These are phyloP conservation scores for Eueides isabella DNA, from an alignment of 1,140 invertebrate genomes.

Conservation along the genomic window DNA sequence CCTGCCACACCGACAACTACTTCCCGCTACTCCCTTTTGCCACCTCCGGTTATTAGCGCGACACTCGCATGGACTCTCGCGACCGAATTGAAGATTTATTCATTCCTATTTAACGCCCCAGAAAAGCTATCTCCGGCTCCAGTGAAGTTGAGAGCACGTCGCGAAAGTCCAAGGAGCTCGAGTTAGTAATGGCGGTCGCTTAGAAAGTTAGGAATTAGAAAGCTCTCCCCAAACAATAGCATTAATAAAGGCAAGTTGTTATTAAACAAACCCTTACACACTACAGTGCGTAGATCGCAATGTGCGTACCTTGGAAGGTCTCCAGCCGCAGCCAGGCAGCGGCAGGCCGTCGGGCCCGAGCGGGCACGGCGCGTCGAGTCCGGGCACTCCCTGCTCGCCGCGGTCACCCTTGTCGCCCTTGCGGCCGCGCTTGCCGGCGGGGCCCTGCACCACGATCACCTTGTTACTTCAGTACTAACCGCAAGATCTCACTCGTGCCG, in stretches of 20 bases:
- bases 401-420: slow-evolving; percentile 95
- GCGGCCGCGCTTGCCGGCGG: slow-evolving; percentile 92
- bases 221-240: too few species aligned
- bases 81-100: not conserved
- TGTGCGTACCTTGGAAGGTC: slow-evolving; percentile 88
- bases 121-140: too few species aligned
- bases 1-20: slow-evolving; percentile 55
- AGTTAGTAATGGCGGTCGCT: slow-evolving; percentile 1
- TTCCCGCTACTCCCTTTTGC: slow-evolving; percentile 38
- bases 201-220: too few species aligned
- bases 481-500: too few species aligned
- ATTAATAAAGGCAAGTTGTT: too few species aligned
- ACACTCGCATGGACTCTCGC: not conserved
- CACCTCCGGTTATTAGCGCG: not conserved
- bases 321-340: slow-evolving; percentile 96
- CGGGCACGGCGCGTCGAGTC: slow-evolving; percentile 98
- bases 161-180: not conserved
- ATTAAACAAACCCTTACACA: too few species aligned
- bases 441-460: slow-evolving; percentile 84
- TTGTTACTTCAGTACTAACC: too few species aligned
- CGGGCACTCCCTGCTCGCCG: slow-evolving; percentile 97
- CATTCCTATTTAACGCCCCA: too few species aligned
- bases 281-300: slow-evolving; percentile 46
- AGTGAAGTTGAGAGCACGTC: not conserved
- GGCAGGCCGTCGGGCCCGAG: slow-evolving; percentile 96